phyloP scores from a whole-genome alignment of 2,888 invertebrate genomes.

The Scaptomyza polygonia region DNA sequence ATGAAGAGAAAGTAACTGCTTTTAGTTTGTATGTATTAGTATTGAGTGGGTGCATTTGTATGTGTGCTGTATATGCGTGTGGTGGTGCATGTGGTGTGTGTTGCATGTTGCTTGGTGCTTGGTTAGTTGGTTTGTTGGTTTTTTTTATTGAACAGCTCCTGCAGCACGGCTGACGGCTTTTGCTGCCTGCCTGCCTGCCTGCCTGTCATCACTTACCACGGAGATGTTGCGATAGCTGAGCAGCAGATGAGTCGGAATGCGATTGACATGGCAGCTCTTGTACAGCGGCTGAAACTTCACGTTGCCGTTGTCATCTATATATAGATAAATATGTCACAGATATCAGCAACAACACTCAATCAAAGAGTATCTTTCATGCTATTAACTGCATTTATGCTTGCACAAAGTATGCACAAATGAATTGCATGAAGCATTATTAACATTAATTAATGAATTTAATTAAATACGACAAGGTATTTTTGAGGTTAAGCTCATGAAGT shows the following conservation, averaged over 20 bases:
- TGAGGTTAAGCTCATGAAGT: neutral
- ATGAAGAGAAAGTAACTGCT: constrained; percentile 24
- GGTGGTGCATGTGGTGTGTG: constrained; percentile 13
- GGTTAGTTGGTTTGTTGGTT: constrained; percentile 1
- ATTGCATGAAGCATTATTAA: neutral
- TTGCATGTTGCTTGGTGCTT: constrained; percentile 12
- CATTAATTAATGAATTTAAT: neutral
- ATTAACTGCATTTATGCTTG: constrained; percentile 6
- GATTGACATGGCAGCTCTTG: constrained; percentile 89
- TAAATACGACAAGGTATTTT: too few species aligned
- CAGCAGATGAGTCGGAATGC: constrained; percentile 88
- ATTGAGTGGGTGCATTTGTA: constrained; percentile 2
- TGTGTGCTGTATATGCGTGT: constrained; percentile 19
- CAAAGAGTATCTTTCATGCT: neutral
- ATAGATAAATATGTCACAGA: constrained; percentile 63
- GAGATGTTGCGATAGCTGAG: constrained; percentile 91
- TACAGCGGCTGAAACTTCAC: constrained; percentile 90
- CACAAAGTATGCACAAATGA: too few species aligned
- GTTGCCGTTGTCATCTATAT: constrained; percentile 87
- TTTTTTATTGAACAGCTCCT: constrained; percentile 35
- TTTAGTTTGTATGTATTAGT: constrained; percentile 21
- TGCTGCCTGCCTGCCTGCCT: constrained; percentile 38
- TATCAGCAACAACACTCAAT: constrained; percentile 34
- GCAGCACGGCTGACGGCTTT: constrained; percentile 45
- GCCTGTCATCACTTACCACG: constrained; percentile 86